Conservation (phyloP, 1,140 invertebrate genomes). For the Leptonema lineaticorne region DNA sequence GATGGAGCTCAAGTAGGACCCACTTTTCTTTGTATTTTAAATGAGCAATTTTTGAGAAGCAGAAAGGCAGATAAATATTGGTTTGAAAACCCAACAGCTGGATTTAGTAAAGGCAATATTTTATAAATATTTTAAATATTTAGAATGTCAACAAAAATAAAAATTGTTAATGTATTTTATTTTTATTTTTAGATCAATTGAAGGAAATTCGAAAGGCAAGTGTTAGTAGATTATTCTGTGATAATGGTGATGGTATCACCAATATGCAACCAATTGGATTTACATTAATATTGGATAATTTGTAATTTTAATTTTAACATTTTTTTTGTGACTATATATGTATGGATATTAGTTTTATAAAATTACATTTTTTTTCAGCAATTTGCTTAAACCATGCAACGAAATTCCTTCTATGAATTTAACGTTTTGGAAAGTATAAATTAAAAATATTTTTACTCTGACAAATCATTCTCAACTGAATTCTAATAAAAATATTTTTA, state of each 20-base stretch:
- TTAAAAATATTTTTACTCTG: not conserved
- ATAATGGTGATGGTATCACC: conserved; percentile 67
- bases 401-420: conserved; percentile 21
- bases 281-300: not conserved
- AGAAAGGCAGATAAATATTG: conserved; percentile 72
- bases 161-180: too few species aligned
- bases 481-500: too few species aligned
- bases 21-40: conserved; percentile 77
- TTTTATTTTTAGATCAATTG: conserved; percentile 75
- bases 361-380: conserved; percentile 16
- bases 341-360: not conserved
- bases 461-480: too few species aligned
- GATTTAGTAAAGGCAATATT: conserved; percentile 49
- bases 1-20: conserved; percentile 69
- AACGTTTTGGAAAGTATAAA: not conserved
- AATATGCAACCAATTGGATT: conserved; percentile 29
- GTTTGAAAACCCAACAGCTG: conserved; percentile 57
- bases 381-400: not conserved
- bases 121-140: not conserved
- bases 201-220: conserved; percentile 77
- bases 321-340: not conserved
- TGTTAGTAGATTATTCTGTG: conserved; percentile 80
- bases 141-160: too few species aligned
- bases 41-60: conserved; percentile 68
- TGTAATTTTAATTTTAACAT: conserved; percentile 2